Evolutionary conservation across 2,888 invertebrate genomes (phyloP).

Genomic region (Tachina fera): DNA sequence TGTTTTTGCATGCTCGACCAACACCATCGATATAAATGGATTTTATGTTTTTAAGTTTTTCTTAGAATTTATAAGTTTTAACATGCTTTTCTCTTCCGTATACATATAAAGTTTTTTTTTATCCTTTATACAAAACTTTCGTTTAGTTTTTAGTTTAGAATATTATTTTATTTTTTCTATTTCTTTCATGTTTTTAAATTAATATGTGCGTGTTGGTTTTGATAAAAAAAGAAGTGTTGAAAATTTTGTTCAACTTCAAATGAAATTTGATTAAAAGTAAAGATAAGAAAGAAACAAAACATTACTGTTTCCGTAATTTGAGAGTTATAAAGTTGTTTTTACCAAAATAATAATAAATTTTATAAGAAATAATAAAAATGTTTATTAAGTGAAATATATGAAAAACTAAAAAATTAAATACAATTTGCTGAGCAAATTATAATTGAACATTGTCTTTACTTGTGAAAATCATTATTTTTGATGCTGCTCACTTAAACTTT

Average conservation of each 20-base stretch:
- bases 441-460: too few relatives aligned
- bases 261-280: slow-evolving; percentile 42
- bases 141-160: slow-evolving; percentile 34
- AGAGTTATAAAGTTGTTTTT: too few relatives aligned
- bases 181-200: slow-evolving; percentile 8
- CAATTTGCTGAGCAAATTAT: too few relatives aligned
- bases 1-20: slow-evolving; percentile 63
- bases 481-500: too few relatives aligned
- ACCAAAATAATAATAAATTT: too few relatives aligned
- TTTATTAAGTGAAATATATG: too few relatives aligned
- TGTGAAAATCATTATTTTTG: too few relatives aligned
- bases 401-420: too few relatives aligned
- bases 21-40: slow-evolving; percentile 31
- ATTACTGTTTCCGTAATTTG: not conserved
- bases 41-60: slow-evolving; percentile 31
- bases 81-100: slow-evolving; percentile 6
- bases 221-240: slow-evolving; percentile 65
- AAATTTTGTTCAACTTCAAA: slow-evolving; percentile 42
- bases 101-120: not conserved
- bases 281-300: not conserved
- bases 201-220: slow-evolving; percentile 56
- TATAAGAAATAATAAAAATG: too few relatives aligned
- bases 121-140: slow-evolving; percentile 23
- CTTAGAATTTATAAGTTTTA: slow-evolving; percentile 49
- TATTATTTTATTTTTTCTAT: slow-evolving; percentile 46